A percentile compares a stretch with the other conserved stretches of the same genome.
Evolutionary conservation across 2,888 invertebrate species (phyloP).

Genomic region (Mechanitis mazaeus): DNA sequence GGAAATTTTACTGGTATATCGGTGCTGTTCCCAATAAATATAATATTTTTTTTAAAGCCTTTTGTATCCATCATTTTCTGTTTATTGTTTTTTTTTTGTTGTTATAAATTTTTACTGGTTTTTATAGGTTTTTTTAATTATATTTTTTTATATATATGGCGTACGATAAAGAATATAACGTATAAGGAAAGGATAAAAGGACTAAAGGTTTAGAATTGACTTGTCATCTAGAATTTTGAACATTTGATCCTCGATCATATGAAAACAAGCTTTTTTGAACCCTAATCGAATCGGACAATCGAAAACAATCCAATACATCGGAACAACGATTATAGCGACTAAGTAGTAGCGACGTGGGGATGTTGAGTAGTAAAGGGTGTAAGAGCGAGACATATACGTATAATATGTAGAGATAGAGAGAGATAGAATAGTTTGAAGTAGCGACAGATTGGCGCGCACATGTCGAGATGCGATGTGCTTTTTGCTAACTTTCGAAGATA

Average conservation of each 20-base stretch:
- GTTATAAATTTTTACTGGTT: no score
- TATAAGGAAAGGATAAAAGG: no score
- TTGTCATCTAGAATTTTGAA: conserved; percentile 14
- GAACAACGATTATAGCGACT: conserved; percentile 62
- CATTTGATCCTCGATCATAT: conserved; percentile 29
- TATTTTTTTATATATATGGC: no score
- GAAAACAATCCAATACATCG: conserved; percentile 64
- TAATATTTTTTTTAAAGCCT: no score
- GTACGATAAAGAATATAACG: no score
- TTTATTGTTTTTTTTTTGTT: no score
- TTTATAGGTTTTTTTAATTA: no score
- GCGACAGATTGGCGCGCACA: conserved; percentile 76
- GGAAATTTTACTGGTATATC: no score
- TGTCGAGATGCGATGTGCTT: conserved; percentile 73
- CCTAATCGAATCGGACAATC: conserved; percentile 61
- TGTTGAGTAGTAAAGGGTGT: conserved; percentile 40
- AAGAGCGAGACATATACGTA: conserved; percentile 36
- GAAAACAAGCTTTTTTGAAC: conserved; percentile 42
- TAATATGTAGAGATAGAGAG: conserved; percentile 33
- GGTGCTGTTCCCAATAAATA: no score
- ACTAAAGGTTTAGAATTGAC: background rate
- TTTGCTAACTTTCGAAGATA: conserved; percentile 50
- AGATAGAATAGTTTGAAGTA: conserved; percentile 55
- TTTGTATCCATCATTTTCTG: no score
- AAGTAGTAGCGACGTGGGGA: conserved; percentile 63